Evolutionary conservation across 2,797 vertebrate genomes (phyloP).

Genomic region (Gobionotothen gibberifrons): DNA sequence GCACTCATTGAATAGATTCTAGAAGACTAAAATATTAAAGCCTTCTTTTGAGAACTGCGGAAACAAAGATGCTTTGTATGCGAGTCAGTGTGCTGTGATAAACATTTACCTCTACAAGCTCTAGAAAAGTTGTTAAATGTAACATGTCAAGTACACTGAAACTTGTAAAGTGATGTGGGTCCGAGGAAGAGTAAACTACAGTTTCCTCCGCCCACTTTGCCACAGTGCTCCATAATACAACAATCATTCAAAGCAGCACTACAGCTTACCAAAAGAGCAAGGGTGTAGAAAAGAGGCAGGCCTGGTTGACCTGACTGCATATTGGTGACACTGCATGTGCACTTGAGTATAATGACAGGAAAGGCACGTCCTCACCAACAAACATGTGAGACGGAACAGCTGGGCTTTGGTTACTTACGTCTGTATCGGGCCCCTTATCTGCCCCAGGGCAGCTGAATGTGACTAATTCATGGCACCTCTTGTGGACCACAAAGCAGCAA

Average conservation of each 20-base stretch:
- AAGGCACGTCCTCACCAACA: slow-evolving; percentile 30
- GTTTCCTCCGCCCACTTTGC: neutral
- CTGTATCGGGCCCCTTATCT: slow-evolving; percentile 97
- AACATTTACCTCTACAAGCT: neutral
- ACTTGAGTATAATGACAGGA: slow-evolving; percentile 35
- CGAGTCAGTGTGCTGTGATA: neutral
- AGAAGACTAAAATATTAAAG: neutral
- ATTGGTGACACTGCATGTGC: neutral
- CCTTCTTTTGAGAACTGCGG: neutral
- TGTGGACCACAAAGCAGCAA: slow-evolving; percentile 99
- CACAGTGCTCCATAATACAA: slow-evolving; percentile 2
- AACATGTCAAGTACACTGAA: neutral
- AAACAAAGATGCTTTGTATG: neutral
- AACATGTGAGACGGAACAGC: slow-evolving; percentile 50
- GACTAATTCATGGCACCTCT: slow-evolving; percentile 98
- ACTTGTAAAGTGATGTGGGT: slow-evolving; percentile 7
- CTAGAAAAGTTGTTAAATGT: neutral
- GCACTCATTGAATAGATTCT: neutral
- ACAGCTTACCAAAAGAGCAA: slow-evolving; percentile 17
- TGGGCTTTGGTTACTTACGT: slow-evolving; percentile 88
- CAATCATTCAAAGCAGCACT: slow-evolving; percentile 8
- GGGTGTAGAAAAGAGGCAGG: slow-evolving; percentile 9
- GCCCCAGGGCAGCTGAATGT: slow-evolving; percentile 96
- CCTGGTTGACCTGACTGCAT: slow-evolving; percentile 9
- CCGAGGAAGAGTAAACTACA: neutral